phyloP scores from a whole-genome alignment of 2,113 vertebrate genomes.

The Trinectes maculatus region DNA sequence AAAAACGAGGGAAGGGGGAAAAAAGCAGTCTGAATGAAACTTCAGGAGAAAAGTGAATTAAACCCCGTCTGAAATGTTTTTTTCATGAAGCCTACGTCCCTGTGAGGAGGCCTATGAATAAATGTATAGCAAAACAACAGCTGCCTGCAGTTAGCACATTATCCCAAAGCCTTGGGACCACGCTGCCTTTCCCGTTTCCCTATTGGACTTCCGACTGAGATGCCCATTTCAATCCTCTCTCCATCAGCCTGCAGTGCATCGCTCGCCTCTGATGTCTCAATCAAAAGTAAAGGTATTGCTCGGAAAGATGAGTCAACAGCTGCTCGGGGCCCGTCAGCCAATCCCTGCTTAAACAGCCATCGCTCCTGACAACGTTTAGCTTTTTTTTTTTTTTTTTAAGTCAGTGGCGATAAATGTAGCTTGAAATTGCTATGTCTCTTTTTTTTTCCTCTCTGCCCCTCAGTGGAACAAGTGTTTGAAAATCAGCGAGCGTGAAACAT shows the following conservation, averaged over 20 bases:
- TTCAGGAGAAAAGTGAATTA: conserved; percentile 35
- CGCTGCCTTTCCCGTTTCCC: conserved; percentile 4
- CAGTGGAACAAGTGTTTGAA: conserved; percentile 53
- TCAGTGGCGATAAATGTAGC: conserved; percentile 67
- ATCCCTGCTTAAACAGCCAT: conserved; percentile 56
- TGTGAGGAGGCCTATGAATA: conserved; percentile 64
- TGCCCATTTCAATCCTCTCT: conserved; percentile 5
- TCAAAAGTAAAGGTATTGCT: conserved; percentile 55
- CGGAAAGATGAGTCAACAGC: conserved; percentile 41
- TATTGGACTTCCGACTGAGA: conserved; percentile 31
- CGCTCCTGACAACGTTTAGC: conserved; percentile 52
- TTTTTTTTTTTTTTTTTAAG: conserved; percentile 33
- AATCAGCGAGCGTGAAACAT: conserved; percentile 58
- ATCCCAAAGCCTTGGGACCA: conserved; percentile 21
- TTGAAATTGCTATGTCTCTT: conserved; percentile 71
- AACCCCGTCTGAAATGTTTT: conserved; percentile 29
- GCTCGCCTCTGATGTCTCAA: conserved; percentile 55
- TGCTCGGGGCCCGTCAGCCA: conserved; percentile 32
- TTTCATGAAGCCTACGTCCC: conserved; percentile 46
- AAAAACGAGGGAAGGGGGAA: too few species aligned
- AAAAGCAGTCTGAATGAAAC: too few species aligned
- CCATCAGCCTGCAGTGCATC: conserved; percentile 37
- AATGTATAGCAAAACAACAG: conserved; percentile 67
- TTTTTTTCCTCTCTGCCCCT: neutral
- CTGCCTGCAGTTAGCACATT: conserved; percentile 34